Percentiles rank a stretch among this genome's conserved stretches.
Conservation (phyloP, 2,888 invertebrate genomes). For the Kuschelorhynchus macadamiae region DNA sequence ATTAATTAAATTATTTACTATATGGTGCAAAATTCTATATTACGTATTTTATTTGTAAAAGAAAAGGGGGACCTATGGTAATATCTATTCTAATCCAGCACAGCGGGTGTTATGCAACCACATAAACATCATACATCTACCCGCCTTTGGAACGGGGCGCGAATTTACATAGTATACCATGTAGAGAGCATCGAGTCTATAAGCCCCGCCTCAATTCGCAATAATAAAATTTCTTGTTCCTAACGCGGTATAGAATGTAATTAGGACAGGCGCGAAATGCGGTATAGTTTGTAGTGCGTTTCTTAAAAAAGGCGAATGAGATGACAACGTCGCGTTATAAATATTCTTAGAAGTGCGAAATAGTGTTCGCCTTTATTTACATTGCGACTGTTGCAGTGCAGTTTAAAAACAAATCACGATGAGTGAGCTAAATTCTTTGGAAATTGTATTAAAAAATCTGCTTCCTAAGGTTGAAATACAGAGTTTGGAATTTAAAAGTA, state of each 20-base stretch:
- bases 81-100: no score
- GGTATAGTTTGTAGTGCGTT: constrained; percentile 16
- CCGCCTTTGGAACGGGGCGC: no score
- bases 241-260: constrained; percentile 23
- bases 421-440: constrained; percentile 14
- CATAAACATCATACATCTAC: no score
- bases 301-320: neutral
- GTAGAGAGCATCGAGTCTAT: constrained; percentile 18
- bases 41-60: no score
- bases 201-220: constrained; percentile 15
- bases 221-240: neutral
- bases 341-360: constrained; percentile 6
- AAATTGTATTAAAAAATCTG: constrained; percentile 2
- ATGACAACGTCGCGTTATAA: neutral
- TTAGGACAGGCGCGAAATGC: constrained; percentile 12
- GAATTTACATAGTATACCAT: constrained; percentile 25
- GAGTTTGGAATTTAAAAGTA: constrained; percentile 32
- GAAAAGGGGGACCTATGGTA: no score
- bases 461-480: constrained; percentile 16
- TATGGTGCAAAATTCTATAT: no score
- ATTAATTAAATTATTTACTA: no score
- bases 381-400: constrained; percentile 8
- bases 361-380: constrained; percentile 1
- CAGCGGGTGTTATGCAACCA: no score
- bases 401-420: constrained; percentile 20